A percentile compares a stretch with the other conserved stretches of the same genome.
phyloP scores from a whole-genome alignment of 2,888 invertebrate species.

The Ellobium chinense region DNA sequence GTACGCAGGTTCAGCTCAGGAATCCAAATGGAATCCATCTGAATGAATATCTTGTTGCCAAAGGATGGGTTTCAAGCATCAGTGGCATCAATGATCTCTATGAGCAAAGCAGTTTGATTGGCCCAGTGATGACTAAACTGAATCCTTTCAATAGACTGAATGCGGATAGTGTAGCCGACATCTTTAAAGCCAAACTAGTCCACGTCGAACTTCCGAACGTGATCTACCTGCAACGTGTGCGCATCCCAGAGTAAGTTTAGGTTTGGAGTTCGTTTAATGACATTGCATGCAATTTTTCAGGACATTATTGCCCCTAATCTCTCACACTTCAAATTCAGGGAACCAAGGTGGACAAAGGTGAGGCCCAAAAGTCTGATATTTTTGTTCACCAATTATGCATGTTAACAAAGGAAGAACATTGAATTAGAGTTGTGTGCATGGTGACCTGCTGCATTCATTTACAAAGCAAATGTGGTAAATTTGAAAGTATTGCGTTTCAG shows the following conservation, averaged over 20 bases:
- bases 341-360: too few species aligned
- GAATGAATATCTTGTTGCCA: not conserved
- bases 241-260: conserved; percentile 3
- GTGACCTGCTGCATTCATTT: too few species aligned
- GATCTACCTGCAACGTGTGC: conserved; percentile 53
- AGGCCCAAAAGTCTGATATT: too few species aligned
- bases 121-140: conserved; percentile 51
- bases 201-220: conserved; percentile 69
- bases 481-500: too few species aligned
- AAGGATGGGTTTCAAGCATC: conserved; percentile 4
- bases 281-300: not conserved
- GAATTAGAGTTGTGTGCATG: too few species aligned
- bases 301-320: not conserved
- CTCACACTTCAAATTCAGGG: not conserved
- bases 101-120: conserved; percentile 23
- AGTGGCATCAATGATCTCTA: not conserved
- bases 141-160: conserved; percentile 45
- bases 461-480: too few species aligned
- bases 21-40: conserved; percentile 2
- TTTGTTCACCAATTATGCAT: too few species aligned
- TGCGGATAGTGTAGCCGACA: conserved; percentile 43
- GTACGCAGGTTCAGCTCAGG: conserved; percentile 10
- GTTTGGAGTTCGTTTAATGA: not conserved
- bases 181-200: conserved; percentile 59
- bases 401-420: too few species aligned